These are phyloP conservation scores for Onthophagus taurus DNA, from an alignment of 1,140 invertebrate species.

Conservation along the genomic window DNA sequence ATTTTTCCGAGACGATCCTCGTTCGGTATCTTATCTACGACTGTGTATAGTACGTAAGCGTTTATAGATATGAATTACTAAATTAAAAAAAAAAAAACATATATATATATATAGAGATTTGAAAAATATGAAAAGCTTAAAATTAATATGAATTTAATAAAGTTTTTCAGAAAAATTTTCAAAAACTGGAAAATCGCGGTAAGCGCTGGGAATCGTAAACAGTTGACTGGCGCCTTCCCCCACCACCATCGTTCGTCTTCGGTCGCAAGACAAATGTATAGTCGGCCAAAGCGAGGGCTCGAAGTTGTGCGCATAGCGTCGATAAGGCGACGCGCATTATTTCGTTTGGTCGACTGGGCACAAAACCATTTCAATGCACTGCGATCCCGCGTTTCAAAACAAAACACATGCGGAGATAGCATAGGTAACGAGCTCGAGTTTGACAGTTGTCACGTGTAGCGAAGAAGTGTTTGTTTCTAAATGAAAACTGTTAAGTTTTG, in stretches of 20 bases:
- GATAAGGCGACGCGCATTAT: background rate
- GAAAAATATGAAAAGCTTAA: constrained; percentile 6
- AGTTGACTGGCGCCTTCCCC: constrained; percentile 31
- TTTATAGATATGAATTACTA: too few species aligned
- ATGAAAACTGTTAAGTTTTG: constrained; percentile 22
- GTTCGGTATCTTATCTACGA: too few species aligned
- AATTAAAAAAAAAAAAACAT: too few species aligned
- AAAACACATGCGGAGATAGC: constrained; percentile 39
- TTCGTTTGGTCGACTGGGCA: constrained; percentile 29
- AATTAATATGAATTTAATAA: background rate
- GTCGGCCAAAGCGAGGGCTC: constrained; percentile 25
- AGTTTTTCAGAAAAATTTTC: constrained; percentile 9
- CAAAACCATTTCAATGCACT: constrained; percentile 38
- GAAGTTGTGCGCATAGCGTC: background rate
- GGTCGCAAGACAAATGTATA: constrained; percentile 33
- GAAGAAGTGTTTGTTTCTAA: constrained; percentile 23
- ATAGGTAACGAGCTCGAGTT: constrained; percentile 37
- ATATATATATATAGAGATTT: background rate
- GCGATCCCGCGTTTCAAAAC: constrained; percentile 39
- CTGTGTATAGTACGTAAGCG: too few species aligned
- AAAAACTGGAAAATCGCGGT: constrained; percentile 17
- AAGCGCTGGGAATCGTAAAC: constrained; percentile 25
- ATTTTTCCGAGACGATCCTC: too few species aligned
- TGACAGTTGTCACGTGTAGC: constrained; percentile 37
- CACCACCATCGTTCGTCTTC: constrained; percentile 25